These are phyloP conservation scores for Thamnophis elegans DNA, from an alignment of 2,797 vertebrate genomes.

Conservation along the genomic window DNA sequence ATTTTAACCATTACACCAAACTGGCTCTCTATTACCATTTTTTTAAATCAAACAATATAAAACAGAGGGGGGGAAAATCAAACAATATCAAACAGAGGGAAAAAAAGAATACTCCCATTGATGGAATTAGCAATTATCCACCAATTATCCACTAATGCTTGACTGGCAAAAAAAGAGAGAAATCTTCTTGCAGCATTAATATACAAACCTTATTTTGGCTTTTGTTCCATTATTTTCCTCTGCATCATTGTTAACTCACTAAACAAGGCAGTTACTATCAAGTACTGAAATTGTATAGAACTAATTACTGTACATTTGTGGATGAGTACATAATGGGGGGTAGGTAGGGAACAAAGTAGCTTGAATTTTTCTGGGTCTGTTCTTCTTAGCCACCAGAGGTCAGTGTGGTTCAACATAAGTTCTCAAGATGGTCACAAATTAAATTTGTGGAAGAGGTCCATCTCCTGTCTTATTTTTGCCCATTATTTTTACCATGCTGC, in stretches of 20 bases:
- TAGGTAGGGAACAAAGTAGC: not conserved
- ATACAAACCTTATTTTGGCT: not conserved
- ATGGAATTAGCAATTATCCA: not conserved
- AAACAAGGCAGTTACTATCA: not conserved
- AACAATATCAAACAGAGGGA: not conserved
- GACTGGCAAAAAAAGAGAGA: not conserved
- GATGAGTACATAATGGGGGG: not conserved
- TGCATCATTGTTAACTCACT: not conserved
- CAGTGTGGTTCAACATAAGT: conserved; percentile 37
- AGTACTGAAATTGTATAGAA: not conserved
- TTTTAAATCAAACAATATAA: not conserved
- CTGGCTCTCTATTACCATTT: not conserved
- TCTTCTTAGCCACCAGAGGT: conserved; percentile 54
- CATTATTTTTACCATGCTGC: not conserved
- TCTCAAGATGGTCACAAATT: not conserved
- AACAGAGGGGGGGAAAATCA: too few relatives aligned
- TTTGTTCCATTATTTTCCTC: not conserved
- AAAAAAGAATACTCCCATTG: not conserved
- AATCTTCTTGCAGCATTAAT: not conserved
- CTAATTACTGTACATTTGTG: not conserved
- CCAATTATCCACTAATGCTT: not conserved
- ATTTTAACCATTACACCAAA: not conserved
- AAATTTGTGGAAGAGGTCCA: not conserved
- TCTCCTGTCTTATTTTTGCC: not conserved
- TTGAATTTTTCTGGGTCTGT: not conserved